Evolutionary conservation across 1,140 invertebrate species (phyloP).

Genomic region (Trypoxylus dichotomus): DNA sequence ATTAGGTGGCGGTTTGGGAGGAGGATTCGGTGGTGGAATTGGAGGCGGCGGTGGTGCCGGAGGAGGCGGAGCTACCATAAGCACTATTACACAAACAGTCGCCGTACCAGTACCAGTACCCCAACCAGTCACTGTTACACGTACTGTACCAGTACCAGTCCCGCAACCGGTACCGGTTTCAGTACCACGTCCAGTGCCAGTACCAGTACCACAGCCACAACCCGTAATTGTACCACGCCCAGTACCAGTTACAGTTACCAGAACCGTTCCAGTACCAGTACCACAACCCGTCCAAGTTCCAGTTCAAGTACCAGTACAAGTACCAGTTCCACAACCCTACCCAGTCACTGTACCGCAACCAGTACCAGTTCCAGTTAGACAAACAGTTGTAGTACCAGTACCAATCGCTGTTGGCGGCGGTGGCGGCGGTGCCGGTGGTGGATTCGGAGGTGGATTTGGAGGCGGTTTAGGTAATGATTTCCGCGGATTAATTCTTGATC

Average conservation of each 20-base stretch:
- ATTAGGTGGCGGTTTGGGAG: conserved; percentile 34
- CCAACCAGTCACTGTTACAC: conserved; percentile 40
- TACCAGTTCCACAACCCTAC: conserved; percentile 45
- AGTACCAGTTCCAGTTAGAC: conserved; percentile 44
- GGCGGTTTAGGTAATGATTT: conserved; percentile 33
- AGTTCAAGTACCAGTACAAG: conserved; percentile 38
- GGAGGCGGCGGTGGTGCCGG: conserved; percentile 35
- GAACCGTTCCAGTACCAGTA: conserved; percentile 35
- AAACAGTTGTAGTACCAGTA: conserved; percentile 56
- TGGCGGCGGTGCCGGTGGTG: conserved; percentile 40
- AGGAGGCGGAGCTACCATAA: conserved; percentile 36
- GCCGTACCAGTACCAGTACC: conserved; percentile 38
- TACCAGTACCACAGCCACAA: conserved; percentile 37
- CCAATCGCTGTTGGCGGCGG: conserved; percentile 55
- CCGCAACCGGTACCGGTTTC: conserved; percentile 35
- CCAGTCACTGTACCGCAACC: conserved; percentile 44
- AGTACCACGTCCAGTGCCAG: conserved; percentile 36
- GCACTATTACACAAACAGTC: conserved; percentile 37
- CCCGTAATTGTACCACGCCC: conserved; percentile 34
- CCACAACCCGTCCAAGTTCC: conserved; percentile 38
- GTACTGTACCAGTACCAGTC: conserved; percentile 39
- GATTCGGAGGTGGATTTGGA: conserved; percentile 29
- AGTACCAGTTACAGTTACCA: conserved; percentile 29
- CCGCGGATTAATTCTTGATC: conserved; percentile 31
- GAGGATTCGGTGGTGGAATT: conserved; percentile 33